These are phyloP conservation scores for Eucidaris tribuloides DNA, from an alignment of 35 echinoderm and acorn worm genomes.

Conservation along the genomic window DNA sequence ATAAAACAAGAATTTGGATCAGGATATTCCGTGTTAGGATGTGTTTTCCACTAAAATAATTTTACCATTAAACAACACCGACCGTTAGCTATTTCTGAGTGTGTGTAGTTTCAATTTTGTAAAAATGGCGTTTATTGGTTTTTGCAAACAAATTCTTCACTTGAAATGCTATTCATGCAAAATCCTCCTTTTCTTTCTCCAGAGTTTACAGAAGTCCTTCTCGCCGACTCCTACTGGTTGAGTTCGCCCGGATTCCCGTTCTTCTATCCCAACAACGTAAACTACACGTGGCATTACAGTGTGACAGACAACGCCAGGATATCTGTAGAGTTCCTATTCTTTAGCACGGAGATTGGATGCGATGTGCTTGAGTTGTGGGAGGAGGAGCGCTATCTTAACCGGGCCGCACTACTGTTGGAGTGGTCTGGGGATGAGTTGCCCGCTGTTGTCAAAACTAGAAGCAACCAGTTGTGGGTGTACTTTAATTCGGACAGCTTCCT, in stretches of 20 bases:
- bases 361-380: neutral
- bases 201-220: too few relatives aligned
- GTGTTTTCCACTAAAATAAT: too few relatives aligned
- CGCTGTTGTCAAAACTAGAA: neutral
- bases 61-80: too few relatives aligned
- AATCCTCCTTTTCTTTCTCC: too few relatives aligned
- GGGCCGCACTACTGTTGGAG: neutral
- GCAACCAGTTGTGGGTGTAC: neutral
- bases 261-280: neutral
- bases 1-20: too few relatives aligned
- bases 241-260: neutral
- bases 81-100: too few relatives aligned
- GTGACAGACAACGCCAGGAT: neutral
- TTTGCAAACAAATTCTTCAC: too few relatives aligned
- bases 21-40: too few relatives aligned
- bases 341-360: neutral
- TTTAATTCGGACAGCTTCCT: neutral
- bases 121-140: too few relatives aligned
- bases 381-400: neutral
- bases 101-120: too few relatives aligned
- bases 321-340: neutral
- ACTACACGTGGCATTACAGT: neutral
- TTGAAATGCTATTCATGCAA: too few relatives aligned
- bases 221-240: neutral
- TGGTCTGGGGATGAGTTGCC: neutral